Evolutionary conservation across 2,113 vertebrate genomes (phyloP).

Genomic region (Sylvia atricapilla): DNA sequence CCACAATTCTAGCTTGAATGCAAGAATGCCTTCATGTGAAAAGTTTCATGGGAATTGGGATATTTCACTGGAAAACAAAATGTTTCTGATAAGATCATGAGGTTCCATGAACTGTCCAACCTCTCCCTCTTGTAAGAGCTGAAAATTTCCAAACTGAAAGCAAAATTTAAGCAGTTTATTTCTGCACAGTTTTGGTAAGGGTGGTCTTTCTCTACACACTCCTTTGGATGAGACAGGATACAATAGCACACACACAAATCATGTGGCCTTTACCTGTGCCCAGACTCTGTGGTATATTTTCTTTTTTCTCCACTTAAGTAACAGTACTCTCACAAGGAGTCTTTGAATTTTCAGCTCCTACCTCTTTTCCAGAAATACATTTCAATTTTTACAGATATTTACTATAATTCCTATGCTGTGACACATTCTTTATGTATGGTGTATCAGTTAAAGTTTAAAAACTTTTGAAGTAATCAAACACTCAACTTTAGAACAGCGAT

Average conservation of each 20-base stretch:
- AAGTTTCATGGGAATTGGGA: neutral
- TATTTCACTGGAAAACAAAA: neutral
- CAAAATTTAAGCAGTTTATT: neutral
- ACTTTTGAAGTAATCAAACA: neutral
- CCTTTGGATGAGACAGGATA: neutral
- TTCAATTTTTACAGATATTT: neutral
- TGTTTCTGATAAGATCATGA: neutral
- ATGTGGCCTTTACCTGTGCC: neutral
- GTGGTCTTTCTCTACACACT: neutral
- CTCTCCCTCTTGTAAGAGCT: neutral
- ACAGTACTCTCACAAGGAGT: neutral
- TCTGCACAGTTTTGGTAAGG: neutral
- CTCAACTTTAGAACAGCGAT: neutral
- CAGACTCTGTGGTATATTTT: neutral
- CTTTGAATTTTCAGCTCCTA: neutral
- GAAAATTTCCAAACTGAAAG: neutral
- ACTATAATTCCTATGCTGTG: neutral
- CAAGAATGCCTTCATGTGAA: neutral
- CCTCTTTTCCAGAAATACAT: neutral
- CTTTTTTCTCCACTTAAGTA: neutral
- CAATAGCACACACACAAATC: neutral
- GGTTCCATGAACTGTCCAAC: neutral
- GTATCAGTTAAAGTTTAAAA: neutral
- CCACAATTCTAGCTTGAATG: neutral
- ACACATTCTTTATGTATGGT: neutral